phyloP scores from a whole-genome alignment of 2,888 invertebrate species.

The Hemistola chrysoprasaria region DNA sequence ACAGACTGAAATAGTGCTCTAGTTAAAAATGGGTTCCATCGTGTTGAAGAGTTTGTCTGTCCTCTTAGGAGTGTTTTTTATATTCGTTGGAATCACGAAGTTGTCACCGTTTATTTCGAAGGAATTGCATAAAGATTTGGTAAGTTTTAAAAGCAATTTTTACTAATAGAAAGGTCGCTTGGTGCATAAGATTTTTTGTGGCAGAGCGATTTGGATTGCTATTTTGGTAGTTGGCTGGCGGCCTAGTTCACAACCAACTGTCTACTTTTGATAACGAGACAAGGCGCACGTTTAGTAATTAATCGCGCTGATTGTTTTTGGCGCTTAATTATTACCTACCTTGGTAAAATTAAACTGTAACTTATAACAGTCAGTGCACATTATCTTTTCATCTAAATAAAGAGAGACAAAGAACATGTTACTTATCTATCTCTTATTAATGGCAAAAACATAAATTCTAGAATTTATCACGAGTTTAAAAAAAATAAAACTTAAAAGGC shows the following conservation, averaged over 20 bases:
- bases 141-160: conserved; percentile 72
- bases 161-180: conserved; percentile 54
- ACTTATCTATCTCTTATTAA: too few relatives aligned
- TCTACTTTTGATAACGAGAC: conserved; percentile 58
- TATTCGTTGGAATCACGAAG: conserved; percentile 97
- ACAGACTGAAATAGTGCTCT: conserved; percentile 28
- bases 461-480: too few relatives aligned
- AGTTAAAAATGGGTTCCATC: conserved; percentile 82
- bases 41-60: conserved; percentile 95
- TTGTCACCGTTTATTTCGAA: conserved; percentile 95
- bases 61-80: conserved; percentile 95
- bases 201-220: conserved; percentile 68
- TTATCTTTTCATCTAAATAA: too few relatives aligned
- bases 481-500: too few relatives aligned
- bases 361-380: too few relatives aligned
- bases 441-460: too few relatives aligned
- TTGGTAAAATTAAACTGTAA: too few relatives aligned
- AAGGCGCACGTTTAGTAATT: conserved; percentile 25
- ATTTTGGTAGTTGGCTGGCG: conserved; percentile 80
- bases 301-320: conserved; percentile 17
- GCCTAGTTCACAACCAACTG: conserved; percentile 71
- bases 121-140: conserved; percentile 98
- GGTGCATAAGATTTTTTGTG: conserved; percentile 68
- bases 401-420: too few relatives aligned
- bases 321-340: too few relatives aligned